A percentile compares a stretch with the other conserved stretches of the same genome.
Conservation (phyloP, 2,113 vertebrate genomes). For the human region DNA sequence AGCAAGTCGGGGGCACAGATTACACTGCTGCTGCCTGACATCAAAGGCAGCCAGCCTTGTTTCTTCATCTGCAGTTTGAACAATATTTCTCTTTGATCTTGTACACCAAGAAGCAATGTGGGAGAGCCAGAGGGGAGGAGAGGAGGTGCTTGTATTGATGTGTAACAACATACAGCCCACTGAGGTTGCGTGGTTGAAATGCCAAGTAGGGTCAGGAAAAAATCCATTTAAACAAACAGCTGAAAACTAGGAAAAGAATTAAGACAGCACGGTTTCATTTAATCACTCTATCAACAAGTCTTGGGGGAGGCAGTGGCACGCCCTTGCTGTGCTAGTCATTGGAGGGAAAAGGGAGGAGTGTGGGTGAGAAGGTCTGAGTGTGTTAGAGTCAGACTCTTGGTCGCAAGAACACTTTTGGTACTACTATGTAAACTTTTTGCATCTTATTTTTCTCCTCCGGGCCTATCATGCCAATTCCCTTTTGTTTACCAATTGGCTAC, state of each 20-base stretch:
- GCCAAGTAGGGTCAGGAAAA: conserved; percentile 29
- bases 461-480: no score
- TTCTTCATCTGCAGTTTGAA: conserved; percentile 65
- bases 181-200: not conserved
- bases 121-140: not conserved
- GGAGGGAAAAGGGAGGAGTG: not conserved
- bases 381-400: not conserved
- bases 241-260: conserved; percentile 20
- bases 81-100: conserved; percentile 74
- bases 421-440: not conserved
- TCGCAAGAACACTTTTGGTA: no score
- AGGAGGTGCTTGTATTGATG: not conserved
- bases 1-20: not conserved
- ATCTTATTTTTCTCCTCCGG: not conserved
- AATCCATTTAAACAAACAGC: not conserved
- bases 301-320: not conserved
- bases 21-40: conserved; percentile 8
- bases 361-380: accelerated
- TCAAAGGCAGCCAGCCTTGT: conserved; percentile 69
- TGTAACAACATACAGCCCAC: not conserved
- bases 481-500: not conserved
- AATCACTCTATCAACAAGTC: not conserved
- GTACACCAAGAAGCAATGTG: conserved; percentile 27
- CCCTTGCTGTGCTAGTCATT: no score
- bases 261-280: not conserved